phyloP scores from a whole-genome alignment of 2,113 vertebrate genomes.

The Tylochromis polylepis region DNA sequence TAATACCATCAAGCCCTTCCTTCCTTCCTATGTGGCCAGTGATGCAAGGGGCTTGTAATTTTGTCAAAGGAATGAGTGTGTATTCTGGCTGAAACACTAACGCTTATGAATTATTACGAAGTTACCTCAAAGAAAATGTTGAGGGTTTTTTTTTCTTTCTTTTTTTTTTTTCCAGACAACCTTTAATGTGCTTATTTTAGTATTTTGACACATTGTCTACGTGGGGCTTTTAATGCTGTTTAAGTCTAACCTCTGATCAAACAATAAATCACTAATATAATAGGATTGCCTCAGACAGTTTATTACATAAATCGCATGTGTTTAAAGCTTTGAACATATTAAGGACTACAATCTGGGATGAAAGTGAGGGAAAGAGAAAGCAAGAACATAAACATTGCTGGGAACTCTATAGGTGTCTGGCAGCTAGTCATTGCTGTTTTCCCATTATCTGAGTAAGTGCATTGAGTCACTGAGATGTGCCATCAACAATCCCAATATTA shows the following conservation, averaged over 20 bases:
- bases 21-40: neutral
- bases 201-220: neutral
- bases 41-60: slow-evolving; percentile 38
- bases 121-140: neutral
- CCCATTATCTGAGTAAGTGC: neutral
- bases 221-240: neutral
- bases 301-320: neutral
- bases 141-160: neutral
- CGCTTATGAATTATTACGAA: neutral
- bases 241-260: neutral
- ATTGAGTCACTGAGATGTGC: neutral
- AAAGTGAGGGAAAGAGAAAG: neutral
- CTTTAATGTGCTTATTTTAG: neutral
- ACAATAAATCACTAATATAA: neutral
- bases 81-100: neutral
- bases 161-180: neutral
- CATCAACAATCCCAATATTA: neutral
- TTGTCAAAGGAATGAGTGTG: neutral
- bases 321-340: neutral
- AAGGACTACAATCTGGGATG: neutral
- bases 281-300: neutral
- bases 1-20: neutral
- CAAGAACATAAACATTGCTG: neutral
- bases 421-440: slow-evolving; percentile 46
- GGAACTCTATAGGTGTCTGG: slow-evolving; percentile 67